A percentile compares a stretch with the other conserved stretches of the same genome.
phyloP scores from a whole-genome alignment of 1,140 invertebrate genomes.

The Euwallacea similis region DNA sequence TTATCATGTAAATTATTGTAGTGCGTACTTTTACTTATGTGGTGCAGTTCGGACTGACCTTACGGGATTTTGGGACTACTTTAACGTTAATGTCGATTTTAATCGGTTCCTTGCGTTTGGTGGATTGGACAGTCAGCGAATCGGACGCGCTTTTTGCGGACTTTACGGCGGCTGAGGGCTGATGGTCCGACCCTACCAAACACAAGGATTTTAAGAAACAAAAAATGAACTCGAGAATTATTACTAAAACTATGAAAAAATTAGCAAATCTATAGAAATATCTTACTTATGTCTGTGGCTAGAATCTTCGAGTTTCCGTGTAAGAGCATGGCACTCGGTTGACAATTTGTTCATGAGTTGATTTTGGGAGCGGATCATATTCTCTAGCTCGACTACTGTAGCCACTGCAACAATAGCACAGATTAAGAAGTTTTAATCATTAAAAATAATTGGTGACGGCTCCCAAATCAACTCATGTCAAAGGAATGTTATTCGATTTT shows the following conservation, averaged over 20 bases:
- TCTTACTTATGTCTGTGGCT: conserved; percentile 81
- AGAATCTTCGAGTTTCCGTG: conserved; percentile 81
- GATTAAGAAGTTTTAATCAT: conserved; percentile 1
- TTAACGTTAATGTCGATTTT: conserved; percentile 80
- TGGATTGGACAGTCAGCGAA: conserved; percentile 64
- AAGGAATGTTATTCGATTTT: conserved; percentile 15
- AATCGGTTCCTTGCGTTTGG: conserved; percentile 73
- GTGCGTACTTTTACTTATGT: too few relatives aligned
- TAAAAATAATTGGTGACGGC: conserved; percentile 5
- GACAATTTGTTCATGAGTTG: conserved; percentile 85
- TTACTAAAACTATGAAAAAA: too few relatives aligned
- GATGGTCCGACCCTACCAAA: conserved; percentile 52
- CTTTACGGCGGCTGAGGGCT: conserved; percentile 38
- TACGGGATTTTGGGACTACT: conserved; percentile 66
- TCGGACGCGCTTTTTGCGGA: conserved; percentile 53
- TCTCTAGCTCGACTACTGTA: conserved; percentile 81
- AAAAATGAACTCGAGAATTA: too few relatives aligned
- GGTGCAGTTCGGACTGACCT: conserved; percentile 46
- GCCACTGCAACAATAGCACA: conserved; percentile 63
- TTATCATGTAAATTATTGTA: too few relatives aligned
- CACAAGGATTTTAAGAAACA: conserved; percentile 47
- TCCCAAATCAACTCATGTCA: conserved; percentile 50
- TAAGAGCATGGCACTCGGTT: conserved; percentile 80
- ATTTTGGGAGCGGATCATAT: conserved; percentile 83
- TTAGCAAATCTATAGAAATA: neutral